A percentile compares a stretch with the other conserved stretches of the same genome.
These are phyloP conservation scores for Drosophila recens DNA, from an alignment of 2,888 invertebrate genomes.

Conservation along the genomic window DNA sequence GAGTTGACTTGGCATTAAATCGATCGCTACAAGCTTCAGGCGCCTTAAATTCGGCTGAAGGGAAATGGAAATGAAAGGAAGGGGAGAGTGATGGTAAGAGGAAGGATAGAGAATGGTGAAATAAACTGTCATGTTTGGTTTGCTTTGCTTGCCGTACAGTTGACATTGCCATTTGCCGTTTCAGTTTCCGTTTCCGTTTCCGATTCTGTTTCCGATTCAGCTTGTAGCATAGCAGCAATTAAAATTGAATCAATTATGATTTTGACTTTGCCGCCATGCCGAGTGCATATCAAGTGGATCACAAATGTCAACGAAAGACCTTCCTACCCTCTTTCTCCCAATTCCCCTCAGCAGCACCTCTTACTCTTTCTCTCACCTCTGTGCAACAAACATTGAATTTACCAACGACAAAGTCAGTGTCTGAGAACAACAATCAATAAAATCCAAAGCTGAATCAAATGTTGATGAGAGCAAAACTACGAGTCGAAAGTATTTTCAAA, in stretches of 20 bases:
- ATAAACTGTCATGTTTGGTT: constrained; percentile 56
- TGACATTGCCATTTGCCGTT: constrained; percentile 43
- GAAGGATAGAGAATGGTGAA: too few relatives aligned
- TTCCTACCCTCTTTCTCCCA: neutral
- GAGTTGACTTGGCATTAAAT: constrained; percentile 52
- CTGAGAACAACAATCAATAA: constrained; percentile 15
- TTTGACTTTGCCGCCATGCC: constrained; percentile 60
- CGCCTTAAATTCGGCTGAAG: neutral
- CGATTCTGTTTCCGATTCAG: constrained; percentile 30
- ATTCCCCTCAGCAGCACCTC: neutral
- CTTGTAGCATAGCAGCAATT: constrained; percentile 61
- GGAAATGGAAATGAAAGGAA: neutral
- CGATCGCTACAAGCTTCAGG: constrained; percentile 57
- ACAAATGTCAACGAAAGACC: constrained; percentile 32
- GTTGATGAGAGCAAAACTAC: neutral
- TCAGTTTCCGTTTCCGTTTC: constrained; percentile 31
- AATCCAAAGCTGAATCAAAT: neutral
- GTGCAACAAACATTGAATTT: constrained; percentile 10
- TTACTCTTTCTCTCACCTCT: neutral
- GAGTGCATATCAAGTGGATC: constrained; percentile 50
- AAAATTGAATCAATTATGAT: constrained; percentile 78
- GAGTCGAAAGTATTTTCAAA: neutral
- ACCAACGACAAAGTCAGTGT: constrained; percentile 7
- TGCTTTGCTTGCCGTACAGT: constrained; percentile 16
- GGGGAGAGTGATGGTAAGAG: neutral